Evolutionary conservation across 1,140 invertebrate genomes (phyloP).

Genomic region (Holcopasites calliopsidis): DNA sequence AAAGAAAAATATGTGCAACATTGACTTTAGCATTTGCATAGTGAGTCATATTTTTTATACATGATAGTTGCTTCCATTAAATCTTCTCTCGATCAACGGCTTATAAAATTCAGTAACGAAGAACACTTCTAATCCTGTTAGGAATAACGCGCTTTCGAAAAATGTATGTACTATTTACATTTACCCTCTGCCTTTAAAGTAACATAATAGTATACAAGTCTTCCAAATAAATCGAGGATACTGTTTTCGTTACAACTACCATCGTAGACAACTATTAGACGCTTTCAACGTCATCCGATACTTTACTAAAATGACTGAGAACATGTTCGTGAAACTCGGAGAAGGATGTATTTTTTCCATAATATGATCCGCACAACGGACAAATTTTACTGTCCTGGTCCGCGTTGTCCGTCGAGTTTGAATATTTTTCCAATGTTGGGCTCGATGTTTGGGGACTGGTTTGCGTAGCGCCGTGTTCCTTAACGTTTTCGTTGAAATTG

Average conservation of each 20-base stretch:
- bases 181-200: background rate
- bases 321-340: slow-evolving; percentile 78
- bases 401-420: slow-evolving; percentile 38
- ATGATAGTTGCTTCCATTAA: background rate
- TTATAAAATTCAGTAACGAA: slow-evolving; percentile 25
- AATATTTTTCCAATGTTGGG: slow-evolving; percentile 53
- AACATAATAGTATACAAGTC: background rate
- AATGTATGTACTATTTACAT: slow-evolving; percentile 15
- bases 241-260: background rate
- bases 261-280: slow-evolving; percentile 35
- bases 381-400: slow-evolving; percentile 70
- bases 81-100: slow-evolving; percentile 16
- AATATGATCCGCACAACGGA: slow-evolving; percentile 76
- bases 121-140: background rate
- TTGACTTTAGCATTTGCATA: background rate
- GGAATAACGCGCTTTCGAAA: background rate
- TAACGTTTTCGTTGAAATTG: slow-evolving; percentile 65
- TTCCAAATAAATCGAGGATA: slow-evolving; percentile 5
- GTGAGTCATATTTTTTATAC: background rate
- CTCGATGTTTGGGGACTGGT: slow-evolving; percentile 67
- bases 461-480: slow-evolving; percentile 71
- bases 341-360: slow-evolving; percentile 70
- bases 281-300: slow-evolving; percentile 59
- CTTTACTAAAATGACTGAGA: slow-evolving; percentile 76
- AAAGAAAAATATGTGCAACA: slow-evolving; percentile 44